These are phyloP conservation scores for Thripadectes ignobilis DNA, from an alignment of 2,797 vertebrate genomes.

Conservation along the genomic window DNA sequence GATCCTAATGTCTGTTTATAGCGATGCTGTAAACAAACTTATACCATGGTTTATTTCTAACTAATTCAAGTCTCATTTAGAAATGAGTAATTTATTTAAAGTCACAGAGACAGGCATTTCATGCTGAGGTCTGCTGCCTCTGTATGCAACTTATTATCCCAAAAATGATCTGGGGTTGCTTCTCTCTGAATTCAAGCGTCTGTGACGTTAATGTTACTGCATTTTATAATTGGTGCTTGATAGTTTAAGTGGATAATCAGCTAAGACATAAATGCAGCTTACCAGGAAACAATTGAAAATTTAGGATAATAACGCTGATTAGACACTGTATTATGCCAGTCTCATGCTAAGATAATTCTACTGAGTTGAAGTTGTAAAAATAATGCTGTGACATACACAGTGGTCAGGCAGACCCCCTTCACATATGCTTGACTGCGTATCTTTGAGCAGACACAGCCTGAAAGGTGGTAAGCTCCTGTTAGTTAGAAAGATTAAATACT, in stretches of 20 bases:
- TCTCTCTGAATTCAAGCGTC: conserved; percentile 9
- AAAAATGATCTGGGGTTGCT: neutral
- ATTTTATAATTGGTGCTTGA: conserved; percentile 63
- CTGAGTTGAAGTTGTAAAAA: neutral
- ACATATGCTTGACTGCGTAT: neutral
- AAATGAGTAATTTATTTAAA: conserved; percentile 18
- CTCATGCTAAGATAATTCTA: conserved; percentile 42
- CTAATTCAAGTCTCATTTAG: conserved; percentile 9
- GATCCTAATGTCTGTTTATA: neutral
- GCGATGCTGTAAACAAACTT: neutral
- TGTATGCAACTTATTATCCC: neutral
- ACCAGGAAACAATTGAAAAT: conserved; percentile 70
- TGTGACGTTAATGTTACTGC: conserved; percentile 46
- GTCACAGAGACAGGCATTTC: neutral
- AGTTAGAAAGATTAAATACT: neutral
- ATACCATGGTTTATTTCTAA: neutral
- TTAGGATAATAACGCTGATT: conserved; percentile 58
- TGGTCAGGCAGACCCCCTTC: neutral
- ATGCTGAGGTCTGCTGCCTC: neutral
- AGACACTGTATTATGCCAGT: neutral
- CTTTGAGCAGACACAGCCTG: neutral
- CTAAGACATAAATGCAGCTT: conserved; percentile 62
- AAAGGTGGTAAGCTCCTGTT: neutral
- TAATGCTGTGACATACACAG: neutral
- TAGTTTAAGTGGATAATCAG: conserved; percentile 71